Percentiles rank a stretch among this genome's conserved stretches.
These are phyloP conservation scores for Aegithalos caudatus DNA, from an alignment of 2,113 vertebrate genomes.

Conservation along the genomic window DNA sequence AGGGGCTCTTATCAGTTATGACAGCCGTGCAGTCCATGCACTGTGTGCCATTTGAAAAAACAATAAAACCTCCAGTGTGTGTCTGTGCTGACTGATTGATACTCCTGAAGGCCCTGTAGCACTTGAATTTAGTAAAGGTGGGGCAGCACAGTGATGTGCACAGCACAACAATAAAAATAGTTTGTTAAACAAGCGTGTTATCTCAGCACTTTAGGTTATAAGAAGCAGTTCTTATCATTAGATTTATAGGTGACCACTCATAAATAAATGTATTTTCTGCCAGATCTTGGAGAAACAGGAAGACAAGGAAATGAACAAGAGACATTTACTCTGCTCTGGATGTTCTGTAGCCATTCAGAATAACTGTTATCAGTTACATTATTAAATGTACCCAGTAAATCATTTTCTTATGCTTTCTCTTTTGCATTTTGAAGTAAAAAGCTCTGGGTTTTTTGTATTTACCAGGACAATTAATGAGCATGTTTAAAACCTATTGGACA, in stretches of 20 bases:
- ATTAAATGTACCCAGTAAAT: not conserved
- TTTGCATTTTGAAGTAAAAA: not conserved
- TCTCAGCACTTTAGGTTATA: not conserved
- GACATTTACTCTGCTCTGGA: not conserved
- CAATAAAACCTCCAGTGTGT: not conserved
- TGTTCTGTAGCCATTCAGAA: not conserved
- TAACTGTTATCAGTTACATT: not conserved
- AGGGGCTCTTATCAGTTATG: slow-evolving; percentile 9
- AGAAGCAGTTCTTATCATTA: not conserved
- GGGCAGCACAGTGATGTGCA: not conserved
- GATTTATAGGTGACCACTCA: not conserved
- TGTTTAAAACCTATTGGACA: not conserved
- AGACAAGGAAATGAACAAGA: not conserved
- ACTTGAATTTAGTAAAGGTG: not conserved
- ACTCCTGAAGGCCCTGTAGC: not conserved
- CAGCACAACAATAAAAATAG: not conserved
- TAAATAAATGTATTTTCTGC: not conserved
- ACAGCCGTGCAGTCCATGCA: not conserved
- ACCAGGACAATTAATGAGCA: not conserved
- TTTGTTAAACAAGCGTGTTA: not conserved
- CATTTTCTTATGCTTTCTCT: not conserved
- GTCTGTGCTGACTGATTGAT: not conserved
- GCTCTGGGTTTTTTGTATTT: not conserved
- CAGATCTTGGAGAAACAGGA: not conserved
- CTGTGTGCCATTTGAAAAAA: not conserved